Percentiles rank a stretch among this genome's conserved stretches.
Evolutionary conservation across 2,797 vertebrate genomes (phyloP).

Genomic region (Pantherophis alleghaniensis): DNA sequence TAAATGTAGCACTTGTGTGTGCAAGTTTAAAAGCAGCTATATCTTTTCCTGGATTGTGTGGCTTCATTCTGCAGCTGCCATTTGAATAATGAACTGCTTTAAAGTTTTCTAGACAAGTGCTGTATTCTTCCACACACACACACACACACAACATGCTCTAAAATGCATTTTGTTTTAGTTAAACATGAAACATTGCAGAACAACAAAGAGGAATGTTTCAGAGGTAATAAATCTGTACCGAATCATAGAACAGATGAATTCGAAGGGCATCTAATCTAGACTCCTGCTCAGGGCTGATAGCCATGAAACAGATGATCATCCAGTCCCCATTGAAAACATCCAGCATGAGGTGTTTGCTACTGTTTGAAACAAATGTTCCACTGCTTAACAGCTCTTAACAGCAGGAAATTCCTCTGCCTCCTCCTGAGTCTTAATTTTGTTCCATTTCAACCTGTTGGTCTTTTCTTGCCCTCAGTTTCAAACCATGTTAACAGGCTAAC

Average conservation of each 20-base stretch:
- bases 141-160: background rate
- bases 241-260: background rate
- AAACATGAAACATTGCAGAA: background rate
- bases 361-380: background rate
- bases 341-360: background rate
- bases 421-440: background rate
- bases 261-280: background rate
- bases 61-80: background rate
- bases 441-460: background rate
- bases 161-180: background rate
- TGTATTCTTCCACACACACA: background rate
- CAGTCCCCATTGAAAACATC: background rate
- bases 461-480: background rate
- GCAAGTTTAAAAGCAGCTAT: background rate
- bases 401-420: background rate
- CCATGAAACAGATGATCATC: background rate
- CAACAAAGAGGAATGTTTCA: background rate
- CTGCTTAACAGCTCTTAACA: background rate
- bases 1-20: background rate
- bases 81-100: background rate
- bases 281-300: background rate
- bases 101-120: background rate
- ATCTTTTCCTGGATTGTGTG: background rate
- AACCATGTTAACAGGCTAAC: background rate
- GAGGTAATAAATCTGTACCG: background rate